These are phyloP conservation scores for Camelus bactrianus DNA, from an alignment of 2,113 vertebrate species.

Conservation along the genomic window DNA sequence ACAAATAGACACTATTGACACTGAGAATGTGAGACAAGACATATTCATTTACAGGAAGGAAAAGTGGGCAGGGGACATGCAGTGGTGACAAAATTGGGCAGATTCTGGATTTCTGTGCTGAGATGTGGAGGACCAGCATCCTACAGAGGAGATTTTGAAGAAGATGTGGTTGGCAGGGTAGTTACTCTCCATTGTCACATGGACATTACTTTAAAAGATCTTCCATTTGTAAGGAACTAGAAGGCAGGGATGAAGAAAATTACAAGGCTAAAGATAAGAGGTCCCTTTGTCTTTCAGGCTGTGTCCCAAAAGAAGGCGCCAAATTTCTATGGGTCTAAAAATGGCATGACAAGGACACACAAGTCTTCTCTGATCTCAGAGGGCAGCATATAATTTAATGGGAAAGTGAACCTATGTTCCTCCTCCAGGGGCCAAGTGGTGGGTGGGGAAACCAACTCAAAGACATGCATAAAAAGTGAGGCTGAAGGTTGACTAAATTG, in stretches of 20 bases:
- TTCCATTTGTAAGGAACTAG: neutral
- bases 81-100: neutral
- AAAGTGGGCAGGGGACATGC: rapidly evolving
- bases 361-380: neutral
- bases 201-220: neutral
- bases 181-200: neutral
- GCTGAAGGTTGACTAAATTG: neutral
- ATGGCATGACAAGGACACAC: too few species aligned
- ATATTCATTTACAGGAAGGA: neutral
- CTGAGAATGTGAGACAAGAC: neutral
- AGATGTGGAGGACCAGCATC: rapidly evolving
- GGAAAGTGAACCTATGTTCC: neutral
- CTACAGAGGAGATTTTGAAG: neutral
- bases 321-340: neutral
- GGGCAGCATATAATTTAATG: neutral
- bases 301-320: neutral
- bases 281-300: neutral
- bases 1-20: neutral
- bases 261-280: neutral
- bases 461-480: neutral
- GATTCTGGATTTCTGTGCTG: neutral
- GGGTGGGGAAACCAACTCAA: neutral
- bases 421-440: neutral
- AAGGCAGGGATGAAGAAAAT: neutral
- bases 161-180: neutral